phyloP scores from a whole-genome alignment of 2,888 invertebrate species.

The Allacma fusca region DNA sequence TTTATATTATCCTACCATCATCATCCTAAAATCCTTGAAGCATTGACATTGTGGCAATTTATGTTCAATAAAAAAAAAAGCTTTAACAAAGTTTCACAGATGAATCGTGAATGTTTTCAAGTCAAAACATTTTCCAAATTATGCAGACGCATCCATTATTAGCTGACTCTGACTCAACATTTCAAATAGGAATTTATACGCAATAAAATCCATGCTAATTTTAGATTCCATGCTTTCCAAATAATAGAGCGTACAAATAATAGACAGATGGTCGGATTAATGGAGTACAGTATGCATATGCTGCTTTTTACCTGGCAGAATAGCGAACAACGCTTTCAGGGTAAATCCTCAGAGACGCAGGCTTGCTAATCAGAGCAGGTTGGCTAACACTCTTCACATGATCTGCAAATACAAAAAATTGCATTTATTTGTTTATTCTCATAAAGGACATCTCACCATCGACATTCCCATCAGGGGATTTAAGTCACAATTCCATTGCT shows the following conservation, averaged over 20 bases:
- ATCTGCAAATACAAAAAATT: slow-evolving; percentile 52
- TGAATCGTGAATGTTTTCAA: not conserved
- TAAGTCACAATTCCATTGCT: no score
- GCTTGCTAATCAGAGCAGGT: slow-evolving; percentile 60
- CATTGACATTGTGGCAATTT: not conserved
- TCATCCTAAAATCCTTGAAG: not conserved
- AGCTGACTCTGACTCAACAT: not conserved
- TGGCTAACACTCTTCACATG: slow-evolving; percentile 60
- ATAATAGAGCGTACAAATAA: not conserved
- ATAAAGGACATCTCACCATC: not conserved
- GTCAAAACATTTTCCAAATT: not conserved
- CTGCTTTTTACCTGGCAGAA: slow-evolving; percentile 58
- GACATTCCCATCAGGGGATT: no score
- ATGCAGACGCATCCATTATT: no score
- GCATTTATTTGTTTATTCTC: not conserved
- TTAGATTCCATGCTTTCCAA: not conserved
- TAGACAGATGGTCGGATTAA: not conserved
- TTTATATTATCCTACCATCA: no score
- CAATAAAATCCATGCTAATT: not conserved
- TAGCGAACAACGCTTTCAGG: slow-evolving; percentile 61
- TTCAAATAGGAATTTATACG: not conserved
- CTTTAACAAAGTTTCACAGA: not conserved
- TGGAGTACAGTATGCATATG: not conserved
- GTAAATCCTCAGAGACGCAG: slow-evolving; percentile 61
- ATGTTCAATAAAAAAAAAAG: not conserved